Base-by-base conservation (phyloP, 2,888 invertebrate species). In the Nymphalis c-album region DNA sequence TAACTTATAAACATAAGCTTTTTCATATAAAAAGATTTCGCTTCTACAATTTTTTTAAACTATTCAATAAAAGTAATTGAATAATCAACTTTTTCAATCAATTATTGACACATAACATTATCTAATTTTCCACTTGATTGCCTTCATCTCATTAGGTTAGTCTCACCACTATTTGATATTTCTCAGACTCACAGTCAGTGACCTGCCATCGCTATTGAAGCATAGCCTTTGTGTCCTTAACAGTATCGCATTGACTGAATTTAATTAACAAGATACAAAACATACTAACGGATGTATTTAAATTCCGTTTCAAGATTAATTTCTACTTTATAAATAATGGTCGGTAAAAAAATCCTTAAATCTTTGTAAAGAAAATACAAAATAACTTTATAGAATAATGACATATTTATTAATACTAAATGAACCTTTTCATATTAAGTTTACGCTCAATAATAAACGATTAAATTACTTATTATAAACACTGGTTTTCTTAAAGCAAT, bases 171-270 rank as follows among this genome's bases (percentile, higher is more conserved):
- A n/a, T 31, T 55, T 53, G 73, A 64, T 70, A 75, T 74, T 74
- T 77, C 77, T 75, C 76, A 76, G 73, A 74, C 73, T 1, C 13
- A n/a, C 76, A 78, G 85, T 85, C 84, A 81, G 76, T 82, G 84
- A 85, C 81, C 82, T 78, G 75, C 73, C 61, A 31, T 72, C 70
- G 76, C 66, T 78, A 73, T 16, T 75, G 72, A 78, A 80, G 77
- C 84, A 78, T 78, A 77, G 76, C 78, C 79, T 76, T 77, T 71
- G 71, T 71, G 77, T 81, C 81, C 80, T 82, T 77, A 73, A 31
- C 64, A 40, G 47, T 60, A 70, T 63, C 65, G 50, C 18, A 51
- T 20, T 48, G 50, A 45, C 17, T 22, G 22, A 26, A 53, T 53
- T 13, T 16, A 53, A 53, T 53, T 53, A 53, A 51, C 51, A 13